Evolutionary conservation across 2,888 invertebrate species (phyloP), one percentile per base, ranked within the genome.

Genomic region (Nomada lathburiana): DNA sequence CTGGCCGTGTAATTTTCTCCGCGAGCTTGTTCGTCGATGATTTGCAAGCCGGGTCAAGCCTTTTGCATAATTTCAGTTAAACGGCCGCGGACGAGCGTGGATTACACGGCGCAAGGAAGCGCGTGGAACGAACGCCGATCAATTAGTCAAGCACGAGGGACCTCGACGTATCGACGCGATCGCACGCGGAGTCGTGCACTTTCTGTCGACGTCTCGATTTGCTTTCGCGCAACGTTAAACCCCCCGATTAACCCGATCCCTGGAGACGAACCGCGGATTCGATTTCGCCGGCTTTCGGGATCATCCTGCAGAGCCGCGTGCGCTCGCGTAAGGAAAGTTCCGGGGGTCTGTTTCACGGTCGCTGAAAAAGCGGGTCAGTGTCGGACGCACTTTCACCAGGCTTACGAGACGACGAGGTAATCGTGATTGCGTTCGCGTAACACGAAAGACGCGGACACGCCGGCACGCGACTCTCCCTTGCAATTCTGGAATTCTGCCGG

Each of bases 321-420:
- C 63, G 52, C 59, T 36, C n/a, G 42, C 64, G 26, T 42, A 75
- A 82, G 13, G 69, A 76, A 82, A 55, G 64, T 59, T 73, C 55
- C 44, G 64, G 53, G 57, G 59, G 67, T 74, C 44, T 10, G 79
- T 71, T 85, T 86, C 85, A 83, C 87, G 88, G 79, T 78, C 84
- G 72, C 60, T 82, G 83, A 82, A 87, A 88, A 88, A 87, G 82
- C 73, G 70, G 87, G 85, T 85, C 87, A 82, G 64, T 82, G 83
- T 77, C 85, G 77, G 53, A 52, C 60, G 57, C 70, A 81, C 88
- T 88, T 88, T 88, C 88, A 83, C 88, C 69, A 13, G 20, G 67
- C 77, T 80, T 76, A 69, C 80, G 65, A 55, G 79, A 73, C 68
- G 59, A 60, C 20, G 23, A 77, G 70, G 76, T 83, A 86, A 88